Percentiles rank a stretch among this genome's conserved stretches.
Evolutionary conservation across 2,113 vertebrate species (phyloP).

Genomic region (Leptosomus discolor): DNA sequence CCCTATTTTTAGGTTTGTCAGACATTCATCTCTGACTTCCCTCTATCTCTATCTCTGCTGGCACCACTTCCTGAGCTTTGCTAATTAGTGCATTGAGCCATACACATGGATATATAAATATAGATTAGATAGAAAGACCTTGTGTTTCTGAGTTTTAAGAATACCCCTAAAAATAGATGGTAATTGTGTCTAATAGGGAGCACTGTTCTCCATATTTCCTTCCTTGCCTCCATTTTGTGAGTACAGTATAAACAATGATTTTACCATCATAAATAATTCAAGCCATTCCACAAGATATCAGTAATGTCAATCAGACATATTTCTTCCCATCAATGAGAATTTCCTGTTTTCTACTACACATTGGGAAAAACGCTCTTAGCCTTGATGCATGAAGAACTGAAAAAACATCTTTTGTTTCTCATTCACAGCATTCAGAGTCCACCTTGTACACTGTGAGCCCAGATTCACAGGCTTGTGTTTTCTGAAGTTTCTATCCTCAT

Average conservation of each 20-base stretch:
- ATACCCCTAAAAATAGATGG: conserved; percentile 31
- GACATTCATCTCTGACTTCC: not conserved
- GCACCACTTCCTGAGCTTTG: conserved; percentile 37
- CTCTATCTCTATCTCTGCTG: not conserved
- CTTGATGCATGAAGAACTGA: not conserved
- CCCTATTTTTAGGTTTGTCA: conserved; percentile 13
- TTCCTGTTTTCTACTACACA: not conserved
- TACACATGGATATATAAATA: conserved; percentile 44
- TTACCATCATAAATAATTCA: conserved; percentile 37
- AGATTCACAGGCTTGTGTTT: not conserved
- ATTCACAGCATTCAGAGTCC: not conserved
- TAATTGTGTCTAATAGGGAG: not conserved
- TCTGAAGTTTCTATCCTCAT: not conserved
- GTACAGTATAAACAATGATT: conserved; percentile 23
- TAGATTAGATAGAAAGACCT: conserved; percentile 27
- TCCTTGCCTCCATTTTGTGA: conserved; percentile 26
- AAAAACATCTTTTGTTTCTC: not conserved
- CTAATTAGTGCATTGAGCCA: conserved; percentile 10
- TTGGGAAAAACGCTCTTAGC: not conserved
- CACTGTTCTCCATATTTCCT: conserved; percentile 28
- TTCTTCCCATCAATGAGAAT: not conserved
- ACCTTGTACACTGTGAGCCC: not conserved
- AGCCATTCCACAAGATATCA: not conserved
- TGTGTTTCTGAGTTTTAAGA: conserved; percentile 18
- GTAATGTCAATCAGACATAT: not conserved